Base-by-base conservation (phyloP, 2,888 invertebrate species). In the Hirtodrosophila confusa region DNA sequence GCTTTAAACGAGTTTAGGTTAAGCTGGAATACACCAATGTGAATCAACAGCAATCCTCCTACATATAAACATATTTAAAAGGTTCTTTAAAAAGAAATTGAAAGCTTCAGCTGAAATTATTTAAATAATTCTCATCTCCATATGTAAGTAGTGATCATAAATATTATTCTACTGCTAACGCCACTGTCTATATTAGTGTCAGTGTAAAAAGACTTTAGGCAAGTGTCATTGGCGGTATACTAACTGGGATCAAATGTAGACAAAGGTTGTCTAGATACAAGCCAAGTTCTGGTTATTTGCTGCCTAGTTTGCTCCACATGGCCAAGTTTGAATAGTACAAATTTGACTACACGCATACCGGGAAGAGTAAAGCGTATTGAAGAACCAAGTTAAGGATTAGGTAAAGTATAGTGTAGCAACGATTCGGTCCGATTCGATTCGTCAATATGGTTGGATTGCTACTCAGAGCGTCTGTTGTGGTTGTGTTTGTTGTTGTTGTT, bases 381-480 rank as follows among this genome's bases (percentile, higher is more conserved):
- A 66, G 48, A 70, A 70, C 61, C 70, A 70, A 48, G 66, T 62
- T 51, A 51, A 8, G 70, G 60, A 55, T 73, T 57, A 43, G 56
- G 56, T 73, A 56, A 45, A 48, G 23, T 36, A 53, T 56, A 41
- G 31, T 10, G 48, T 35, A n/a, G 48, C 69, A 62, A 70, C 41
- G 56, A 66, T 54, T 72, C 47, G 51, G 76, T 75, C 61, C 60
- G 71, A 55, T 51, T 51, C 60, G 71, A 55, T 51, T 51, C 44
- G 80, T 86, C 72, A 61, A 57, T 54, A 51, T 60, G 27, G 37
- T 71, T 31, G 31, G 45, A 23, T 53, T 54, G 49, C 68, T 68
- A 47, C 51, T 73, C 76, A 83, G 55, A 83, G 85, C 74, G 88
- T 83, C 75, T 85, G 86, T 86, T 80, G 75, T 67, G 86, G 70